Conservation (phyloP, 2,797 vertebrate genomes). For the Erethizon dorsatum region DNA sequence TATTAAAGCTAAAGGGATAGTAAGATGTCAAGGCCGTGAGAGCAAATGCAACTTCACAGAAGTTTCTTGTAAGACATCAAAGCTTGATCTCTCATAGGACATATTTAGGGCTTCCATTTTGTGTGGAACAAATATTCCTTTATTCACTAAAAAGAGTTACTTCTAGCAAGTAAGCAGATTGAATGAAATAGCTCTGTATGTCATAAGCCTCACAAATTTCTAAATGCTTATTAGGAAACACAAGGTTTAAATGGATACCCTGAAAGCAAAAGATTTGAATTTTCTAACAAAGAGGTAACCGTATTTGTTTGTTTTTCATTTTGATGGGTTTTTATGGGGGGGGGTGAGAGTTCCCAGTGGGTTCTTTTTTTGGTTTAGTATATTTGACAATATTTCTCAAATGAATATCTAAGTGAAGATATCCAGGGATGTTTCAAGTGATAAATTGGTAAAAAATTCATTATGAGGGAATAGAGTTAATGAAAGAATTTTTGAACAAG, state of each 20-base stretch:
- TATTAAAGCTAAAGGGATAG: background rate
- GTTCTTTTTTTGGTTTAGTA: slow-evolving; percentile 53
- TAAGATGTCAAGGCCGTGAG: background rate
- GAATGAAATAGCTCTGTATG: slow-evolving; percentile 29
- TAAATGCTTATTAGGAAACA: slow-evolving; percentile 61
- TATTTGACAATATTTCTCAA: slow-evolving; percentile 82
- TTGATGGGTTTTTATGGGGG: too few relatives aligned
- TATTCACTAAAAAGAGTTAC: slow-evolving; percentile 64
- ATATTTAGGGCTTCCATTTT: background rate
- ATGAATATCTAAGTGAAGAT: slow-evolving; percentile 84
- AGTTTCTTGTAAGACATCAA: background rate
- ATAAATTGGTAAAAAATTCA: slow-evolving; percentile 87
- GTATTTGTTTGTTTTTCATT: slow-evolving; percentile 58
- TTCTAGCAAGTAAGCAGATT: slow-evolving; percentile 58
- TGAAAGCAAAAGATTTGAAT: slow-evolving; percentile 60
- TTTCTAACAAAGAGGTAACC: background rate
- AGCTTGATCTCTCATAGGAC: background rate
- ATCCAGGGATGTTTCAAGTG: slow-evolving; percentile 80
- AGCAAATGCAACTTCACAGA: background rate
- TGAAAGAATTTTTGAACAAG: slow-evolving; percentile 87
- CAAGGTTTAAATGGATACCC: background rate
- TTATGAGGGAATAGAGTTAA: slow-evolving; percentile 88
- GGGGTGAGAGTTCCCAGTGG: too few relatives aligned
- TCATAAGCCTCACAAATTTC: slow-evolving; percentile 67
- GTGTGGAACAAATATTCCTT: background rate